Base-by-base conservation (phyloP, 2,797 vertebrate species). In the Telmatherina bonti region DNA sequence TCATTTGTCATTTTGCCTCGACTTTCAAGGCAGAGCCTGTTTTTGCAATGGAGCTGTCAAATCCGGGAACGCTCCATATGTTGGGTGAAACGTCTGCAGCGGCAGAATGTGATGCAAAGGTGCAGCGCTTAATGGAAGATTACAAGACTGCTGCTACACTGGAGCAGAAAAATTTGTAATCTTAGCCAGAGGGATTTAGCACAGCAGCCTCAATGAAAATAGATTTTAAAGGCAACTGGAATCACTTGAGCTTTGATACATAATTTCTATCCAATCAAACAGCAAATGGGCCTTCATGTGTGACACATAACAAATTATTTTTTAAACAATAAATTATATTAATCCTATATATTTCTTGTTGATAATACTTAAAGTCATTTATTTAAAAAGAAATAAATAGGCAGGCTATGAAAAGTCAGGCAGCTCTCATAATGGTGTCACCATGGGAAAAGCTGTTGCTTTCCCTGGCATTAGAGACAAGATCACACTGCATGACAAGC, bases 71-170 rank as follows among this genome's bases (percentile, higher is more conserved):
- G 51, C 20, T 73, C 62, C 53, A 76, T 69, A 70, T 78, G 83
- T 61, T 49, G 53, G 36, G 12, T 26, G 49, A 65, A 55, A 76
- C 75, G 29, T 47, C 56, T 62, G 49, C 10, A 7, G 70, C 59
- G 26, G 66, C 54, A 33, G 83, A 62, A 56, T 78, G 82, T 83
- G 70, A 79, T 51, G 41, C 16, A 7, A 67, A 87, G 74, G 76
- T 79, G 72, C 76, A 74, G 81, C 53, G 61, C 2, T 64, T 69
- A 78, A 85, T 78, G 68, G 82, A 68, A 84, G 78, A 88, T 87
- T 78, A 84, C 69, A 82, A 57, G 51, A 12, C 67, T 35, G 76
- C 62, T 10, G 51, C 54, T 36, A 33, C 58, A 67, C 61, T 72
- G 79, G 53, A 83, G 67, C 61, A 24, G 49, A 71, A 72, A 73